Base-by-base conservation (phyloP, 1,140 invertebrate genomes). In the Popillia japonica region DNA sequence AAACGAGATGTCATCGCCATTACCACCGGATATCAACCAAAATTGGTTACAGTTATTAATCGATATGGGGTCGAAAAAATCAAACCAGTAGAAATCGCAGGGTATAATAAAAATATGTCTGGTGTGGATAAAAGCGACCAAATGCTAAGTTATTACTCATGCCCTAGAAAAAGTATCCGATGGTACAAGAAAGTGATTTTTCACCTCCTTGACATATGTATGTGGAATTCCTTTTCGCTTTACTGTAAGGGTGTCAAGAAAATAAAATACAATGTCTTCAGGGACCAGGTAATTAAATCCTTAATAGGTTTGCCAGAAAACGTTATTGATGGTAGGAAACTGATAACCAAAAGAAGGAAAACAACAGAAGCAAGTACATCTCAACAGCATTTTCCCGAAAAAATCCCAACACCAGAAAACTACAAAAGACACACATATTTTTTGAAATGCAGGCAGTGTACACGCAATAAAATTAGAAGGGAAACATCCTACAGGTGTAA, bases 111-210 rank as follows among this genome's bases (percentile, higher is more conserved):
- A 23, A 64, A 68, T 40, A 77, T 77, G 59, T 61, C 44, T n/a
- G 76, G 23, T 7, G 59, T 77, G 4, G 0, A 77, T 40, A 23
- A n/a, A n/a, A n/a, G n/a, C n/a, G n/a, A n/a, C n/a, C n/a, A n/a
- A n/a, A n/a, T n/a, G n/a, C n/a, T n/a, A n/a, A 77, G 22, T 64
- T 64, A 77, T 41, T 75, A 75, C 40, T 75, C 40, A 11, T 75
- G 23, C 17, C 73, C 4, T 11, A 34, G 73, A 4, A 75, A 41
- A 75, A 75, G 9, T 44, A 78, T 78, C 9, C 61, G 77, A 17
- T 78, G 77, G 77, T 78, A 78, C 42, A 73, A 78, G 40, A 78
- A 77, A 27, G 59, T 73, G 10, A 78, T 78, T 40, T 78, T 78
- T 20, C 77, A 78, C 44, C 42, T 78, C 40, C 72, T 74, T 23